Conservation (phyloP, 2,113 vertebrate genomes). For the Bufo bufo region DNA sequence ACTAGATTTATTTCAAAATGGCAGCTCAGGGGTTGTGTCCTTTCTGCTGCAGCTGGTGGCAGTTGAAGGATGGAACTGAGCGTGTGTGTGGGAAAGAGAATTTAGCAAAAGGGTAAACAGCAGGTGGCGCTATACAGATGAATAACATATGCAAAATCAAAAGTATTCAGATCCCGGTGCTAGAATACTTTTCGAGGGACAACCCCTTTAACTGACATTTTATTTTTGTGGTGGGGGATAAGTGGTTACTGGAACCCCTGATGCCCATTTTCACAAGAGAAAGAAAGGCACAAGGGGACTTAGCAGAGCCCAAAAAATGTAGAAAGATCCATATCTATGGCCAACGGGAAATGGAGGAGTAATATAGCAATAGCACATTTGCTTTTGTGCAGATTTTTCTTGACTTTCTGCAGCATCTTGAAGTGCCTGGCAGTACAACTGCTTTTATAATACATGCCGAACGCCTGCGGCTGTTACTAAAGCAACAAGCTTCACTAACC, state of each 20-base stretch:
- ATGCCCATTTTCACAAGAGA: background rate
- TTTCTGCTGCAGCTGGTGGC: too few relatives aligned
- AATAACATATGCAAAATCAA: too few relatives aligned
- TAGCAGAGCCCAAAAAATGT: background rate
- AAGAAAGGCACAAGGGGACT: background rate
- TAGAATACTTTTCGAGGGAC: too few relatives aligned
- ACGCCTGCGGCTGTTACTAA: conserved; percentile 13
- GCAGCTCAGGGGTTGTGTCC: too few relatives aligned
- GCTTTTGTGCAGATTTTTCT: background rate
- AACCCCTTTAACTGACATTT: background rate
- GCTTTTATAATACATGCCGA: background rate
- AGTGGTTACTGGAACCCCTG: background rate
- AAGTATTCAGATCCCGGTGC: too few relatives aligned
- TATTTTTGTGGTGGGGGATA: background rate
- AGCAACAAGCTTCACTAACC: background rate
- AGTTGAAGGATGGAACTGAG: too few relatives aligned
- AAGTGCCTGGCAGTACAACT: background rate
- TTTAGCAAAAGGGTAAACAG: too few relatives aligned
- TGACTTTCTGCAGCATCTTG: background rate
- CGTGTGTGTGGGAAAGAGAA: too few relatives aligned
- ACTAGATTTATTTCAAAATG: too few relatives aligned
- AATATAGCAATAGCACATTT: background rate
- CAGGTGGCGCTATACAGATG: too few relatives aligned
- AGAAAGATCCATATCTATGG: background rate
- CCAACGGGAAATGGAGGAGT: background rate